Base-by-base conservation (phyloP, 2,888 invertebrate genomes). In the Patella caerulea region DNA sequence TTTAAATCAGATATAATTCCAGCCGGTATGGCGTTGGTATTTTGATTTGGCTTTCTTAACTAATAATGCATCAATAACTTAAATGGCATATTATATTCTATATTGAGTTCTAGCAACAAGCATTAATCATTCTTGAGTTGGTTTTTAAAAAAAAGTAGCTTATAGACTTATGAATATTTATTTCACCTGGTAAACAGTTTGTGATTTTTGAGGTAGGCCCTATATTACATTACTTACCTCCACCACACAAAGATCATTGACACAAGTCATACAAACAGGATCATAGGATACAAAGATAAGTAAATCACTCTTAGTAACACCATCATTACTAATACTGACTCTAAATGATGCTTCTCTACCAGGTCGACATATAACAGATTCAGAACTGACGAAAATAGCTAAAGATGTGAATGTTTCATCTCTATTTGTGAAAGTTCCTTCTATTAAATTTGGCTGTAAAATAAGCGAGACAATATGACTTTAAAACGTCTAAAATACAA, bases 291-390 rank as follows among this genome's bases (percentile, higher is more conserved):
- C 75, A 76, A 78, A 83, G 14, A 34, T 54, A 12, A 78, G 69
- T 3, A 55, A 54, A 1, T 59, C 59, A 34, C 81, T 82, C 12
- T 76, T 14, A 12, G 19, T 24, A 0, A 12, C 19, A 7, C 71
- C 75, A 53, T 83, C 78, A 74, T 82, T 84, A 76, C 80, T 83
- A 59, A 84, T 65, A 9, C 79, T 56, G 3, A 84, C 77, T 17
- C 34, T 73, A 45, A 73, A 77, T 2, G 71, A 71, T 34, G 71
- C 77, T 15, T 70, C 72, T 52, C 54, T 45, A 3, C 45, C 55
- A 12, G 79, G 55, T 12, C 29, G 24, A 76, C 84, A 84, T 15
- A 53, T 53, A 0, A 83, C 81, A 45, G 78, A 71, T n/a, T 82
- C 80, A 24, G 76, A 19, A 70, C 79, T 81, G 65, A 83, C 74